These are phyloP conservation scores for Aleiodes alternator DNA, from an alignment of 2,888 invertebrate genomes.

Conservation along the genomic window DNA sequence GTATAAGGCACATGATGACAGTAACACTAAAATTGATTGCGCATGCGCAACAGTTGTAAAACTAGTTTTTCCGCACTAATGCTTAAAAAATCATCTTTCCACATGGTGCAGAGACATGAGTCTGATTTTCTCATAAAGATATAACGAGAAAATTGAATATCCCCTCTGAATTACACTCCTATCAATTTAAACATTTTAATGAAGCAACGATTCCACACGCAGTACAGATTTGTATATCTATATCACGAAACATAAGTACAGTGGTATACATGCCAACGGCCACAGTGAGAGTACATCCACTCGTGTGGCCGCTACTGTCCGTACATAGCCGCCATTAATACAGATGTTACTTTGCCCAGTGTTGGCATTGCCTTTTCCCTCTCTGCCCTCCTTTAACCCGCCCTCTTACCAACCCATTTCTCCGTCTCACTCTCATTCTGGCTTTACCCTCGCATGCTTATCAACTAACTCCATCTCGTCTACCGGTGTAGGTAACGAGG, in stretches of 20 bases:
- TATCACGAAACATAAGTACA: constrained; percentile 45
- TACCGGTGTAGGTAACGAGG: constrained; percentile 29
- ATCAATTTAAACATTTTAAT: not conserved
- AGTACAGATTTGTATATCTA: constrained; percentile 40
- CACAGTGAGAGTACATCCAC: constrained; percentile 39
- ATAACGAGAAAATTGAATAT: not conserved
- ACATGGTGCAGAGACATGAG: too few species aligned
- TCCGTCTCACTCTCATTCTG: constrained; percentile 34
- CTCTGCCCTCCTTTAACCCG: not conserved
- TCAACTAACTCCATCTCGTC: constrained; percentile 48
- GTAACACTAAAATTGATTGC: too few species aligned
- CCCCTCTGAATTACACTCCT: too few species aligned
- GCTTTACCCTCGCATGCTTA: constrained; percentile 51
- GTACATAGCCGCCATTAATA: constrained; percentile 51
- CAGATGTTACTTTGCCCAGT: constrained; percentile 53
- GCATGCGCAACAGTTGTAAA: too few species aligned
- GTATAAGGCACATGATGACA: too few species aligned
- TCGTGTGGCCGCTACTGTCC: constrained; percentile 47
- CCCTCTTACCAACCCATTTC: constrained; percentile 4
- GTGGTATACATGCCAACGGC: constrained; percentile 49
- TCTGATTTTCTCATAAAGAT: constrained; percentile 18
- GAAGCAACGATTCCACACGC: not conserved
- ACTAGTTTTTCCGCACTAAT: too few species aligned
- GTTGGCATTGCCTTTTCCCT: not conserved
- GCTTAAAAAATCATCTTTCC: too few species aligned